Evolutionary conservation across 2,888 invertebrate genomes (phyloP), one percentile per base, ranked within the genome.

Genomic region (Brenthis daphne): DNA sequence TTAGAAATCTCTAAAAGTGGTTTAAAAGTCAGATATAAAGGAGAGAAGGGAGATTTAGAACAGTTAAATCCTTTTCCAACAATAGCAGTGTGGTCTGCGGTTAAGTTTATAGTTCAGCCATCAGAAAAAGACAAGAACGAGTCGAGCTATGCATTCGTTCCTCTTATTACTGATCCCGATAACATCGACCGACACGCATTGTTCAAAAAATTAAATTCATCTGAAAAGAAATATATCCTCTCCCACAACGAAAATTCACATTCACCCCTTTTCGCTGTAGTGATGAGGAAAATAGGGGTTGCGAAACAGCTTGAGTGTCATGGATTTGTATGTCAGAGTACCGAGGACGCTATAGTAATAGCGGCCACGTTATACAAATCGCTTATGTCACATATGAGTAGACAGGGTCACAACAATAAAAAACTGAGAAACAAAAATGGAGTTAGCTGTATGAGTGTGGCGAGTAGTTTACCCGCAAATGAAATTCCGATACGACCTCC

Each of bases 61-160:
- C 94, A 94, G 79, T 85, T 96, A 65, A 97, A 98, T 80, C 96
- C 97, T 2, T 98, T 98, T 81, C 96, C 97, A 24, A 96, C 97
- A 57, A 98, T 98, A 85, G 98, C 98, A 1, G 98, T 98, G 2
- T 98, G 98, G 98, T 98, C 98, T 20, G 97, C 98, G 0, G 96
- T 98, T 2, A 97, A 97, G 85, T 96, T 98, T 82, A 95, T 96
- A 8, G 94, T 96, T 24, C 95, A 96, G 73, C 90, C 94, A 14
- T 87, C 92, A 37, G 94, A 94, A 74, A 94, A 94, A 66, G 93
- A 94, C 56, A 89, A 92, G 5, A 87, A 83, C 63, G 93, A 93
- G 43, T 81, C 93, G 37, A 94, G 94, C 79, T 96, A 95, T 82
- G 97, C 98, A 50, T 98, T 98, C 84, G 89, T 98, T 74, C 98